Evolutionary conservation across 2,113 vertebrate species (phyloP).

Genomic region (Gnathonemus echidnorhynchus): DNA sequence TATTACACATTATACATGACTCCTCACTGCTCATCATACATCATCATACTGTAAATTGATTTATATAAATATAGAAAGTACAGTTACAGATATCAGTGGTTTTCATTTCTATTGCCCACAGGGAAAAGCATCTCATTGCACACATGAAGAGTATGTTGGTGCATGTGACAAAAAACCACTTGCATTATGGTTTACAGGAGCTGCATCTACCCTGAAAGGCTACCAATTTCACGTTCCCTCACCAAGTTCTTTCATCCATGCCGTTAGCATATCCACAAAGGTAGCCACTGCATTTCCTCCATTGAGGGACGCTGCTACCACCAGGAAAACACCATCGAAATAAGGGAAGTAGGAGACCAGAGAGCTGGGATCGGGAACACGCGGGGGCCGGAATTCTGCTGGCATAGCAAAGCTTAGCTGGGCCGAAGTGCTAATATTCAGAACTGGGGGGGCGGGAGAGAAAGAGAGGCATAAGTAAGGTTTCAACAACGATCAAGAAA

Average conservation of each 20-base stretch:
- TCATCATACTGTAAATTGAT: background rate
- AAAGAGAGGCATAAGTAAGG: background rate
- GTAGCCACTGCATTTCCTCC: constrained; percentile 82
- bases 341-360: constrained; percentile 80
- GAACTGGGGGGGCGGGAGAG: constrained; percentile 52
- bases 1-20: background rate
- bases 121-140: background rate
- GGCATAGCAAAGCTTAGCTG: constrained; percentile 81
- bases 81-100: background rate
- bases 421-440: constrained; percentile 90
- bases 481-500: background rate
- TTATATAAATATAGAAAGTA: background rate
- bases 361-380: constrained; percentile 59
- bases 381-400: constrained; percentile 66
- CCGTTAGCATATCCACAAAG: constrained; percentile 74
- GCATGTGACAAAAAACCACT: background rate
- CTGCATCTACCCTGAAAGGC: background rate
- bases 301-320: constrained; percentile 86
- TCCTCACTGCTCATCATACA: background rate
- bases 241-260: constrained; percentile 86
- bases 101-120: background rate
- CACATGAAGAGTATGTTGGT: background rate
- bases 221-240: constrained; percentile 17
- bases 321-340: constrained; percentile 72
- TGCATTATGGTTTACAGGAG: background rate